Evolutionary conservation across 2,888 invertebrate genomes (phyloP).

Genomic region (Mythimna impura): DNA sequence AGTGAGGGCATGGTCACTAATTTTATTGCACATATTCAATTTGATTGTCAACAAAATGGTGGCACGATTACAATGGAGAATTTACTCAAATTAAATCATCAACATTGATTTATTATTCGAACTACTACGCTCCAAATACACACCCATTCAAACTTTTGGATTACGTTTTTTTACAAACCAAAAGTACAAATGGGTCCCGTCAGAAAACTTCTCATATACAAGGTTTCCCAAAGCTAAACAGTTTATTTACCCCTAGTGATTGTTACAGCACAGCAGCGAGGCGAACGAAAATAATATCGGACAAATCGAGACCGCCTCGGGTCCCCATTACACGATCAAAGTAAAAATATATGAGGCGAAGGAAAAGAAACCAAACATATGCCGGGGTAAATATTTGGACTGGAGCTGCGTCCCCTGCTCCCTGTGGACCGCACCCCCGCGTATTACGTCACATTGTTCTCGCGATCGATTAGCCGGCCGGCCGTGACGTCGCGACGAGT

Average conservation of each 20-base stretch:
- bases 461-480: constrained; percentile 85
- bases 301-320: constrained; percentile 85
- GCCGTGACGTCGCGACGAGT: constrained; percentile 80
- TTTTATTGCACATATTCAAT: constrained; percentile 69
- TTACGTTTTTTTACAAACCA: constrained; percentile 21
- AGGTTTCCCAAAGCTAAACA: constrained; percentile 65
- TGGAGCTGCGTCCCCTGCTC: constrained; percentile 75
- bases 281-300: constrained; percentile 85
- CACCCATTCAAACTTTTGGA: constrained; percentile 4
- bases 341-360: constrained; percentile 90
- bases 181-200: not conserved
- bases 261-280: constrained; percentile 68
- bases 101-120: constrained; percentile 46
- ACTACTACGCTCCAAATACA: constrained; percentile 17
- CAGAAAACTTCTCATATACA: constrained; percentile 37
- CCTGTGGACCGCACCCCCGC: constrained; percentile 73
- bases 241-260: constrained; percentile 70
- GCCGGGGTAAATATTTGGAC: constrained; percentile 88
- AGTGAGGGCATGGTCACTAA: constrained; percentile 59
- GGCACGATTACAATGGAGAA: constrained; percentile 51
- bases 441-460: constrained; percentile 89
- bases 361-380: constrained; percentile 90
- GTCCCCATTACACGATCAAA: constrained; percentile 87
- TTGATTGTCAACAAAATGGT: constrained; percentile 60
- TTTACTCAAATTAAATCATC: constrained; percentile 49